Evolutionary conservation across 2,888 invertebrate genomes (phyloP), one percentile per base, ranked within the genome.

Genomic region (Acrobeloides nanus): DNA sequence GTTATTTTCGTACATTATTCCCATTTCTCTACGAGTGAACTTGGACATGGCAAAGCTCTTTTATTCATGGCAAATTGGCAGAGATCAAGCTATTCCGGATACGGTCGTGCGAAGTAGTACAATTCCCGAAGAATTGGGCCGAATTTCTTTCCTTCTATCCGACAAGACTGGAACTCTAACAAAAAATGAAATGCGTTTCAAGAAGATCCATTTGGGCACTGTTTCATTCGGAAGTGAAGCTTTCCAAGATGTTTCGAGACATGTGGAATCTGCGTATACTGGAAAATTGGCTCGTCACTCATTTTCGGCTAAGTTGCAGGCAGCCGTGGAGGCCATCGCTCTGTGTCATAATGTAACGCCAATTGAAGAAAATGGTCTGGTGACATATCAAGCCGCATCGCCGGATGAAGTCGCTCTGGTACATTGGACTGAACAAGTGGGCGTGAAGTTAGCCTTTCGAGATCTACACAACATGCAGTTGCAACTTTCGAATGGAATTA

Each of bases 261-360:
- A 68, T 46, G 64, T 70, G 18, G 49, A 51, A 25, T 59, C 61
- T 33, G 70, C 68, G 0, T 70, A 70, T 44, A 58, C 65, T 3
- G 68, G 68, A 18, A 52, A 57, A 38, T 38, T 66, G 23, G 64
- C 62, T 3, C 52, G 51, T 38, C 66, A 70, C 29, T 64, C 70
- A 1, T 66, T 68, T 51, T 63, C 63, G 17, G 59, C 61, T 6
- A 70, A 71, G 46, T 49, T 70, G 26, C 68, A 66, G 41, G 57
- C 52, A 4, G 62, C 64, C 15, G 65, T 93, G 24, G 84, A 88
- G 65, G 93, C 95, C 0, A 79, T 99, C 41, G 92, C 95, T 0
- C 78, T 99, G 29, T 99, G 97, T 75, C 97, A 99, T 75, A 99
- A 99, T 76, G 97, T 99, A 8, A 99, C 97, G 0, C 97, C 97